Base-by-base conservation (phyloP, 2,888 invertebrate genomes). In the Trimorus sp. region DNA sequence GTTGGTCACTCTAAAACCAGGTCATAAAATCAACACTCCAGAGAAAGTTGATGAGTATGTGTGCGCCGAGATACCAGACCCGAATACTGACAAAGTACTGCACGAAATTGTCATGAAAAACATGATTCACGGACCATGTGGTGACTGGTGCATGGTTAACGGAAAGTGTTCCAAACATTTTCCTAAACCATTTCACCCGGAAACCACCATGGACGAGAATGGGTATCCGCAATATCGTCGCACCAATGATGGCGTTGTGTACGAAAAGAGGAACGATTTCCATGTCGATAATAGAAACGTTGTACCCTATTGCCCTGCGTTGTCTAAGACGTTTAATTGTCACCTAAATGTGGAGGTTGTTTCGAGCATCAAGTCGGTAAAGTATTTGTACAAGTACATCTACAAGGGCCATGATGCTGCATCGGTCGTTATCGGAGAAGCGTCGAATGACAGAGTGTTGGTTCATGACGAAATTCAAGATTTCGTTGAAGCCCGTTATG, bases 401-500 rank as follows among this genome's bases (percentile, higher is more conserved):
- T 26, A 26, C 26, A 26, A 26, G 26, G 26, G 26, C 26, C 26
- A 26, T 26, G 26, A 26, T 26, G 26, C 26, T 26, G 26, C 26
- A 26, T 26, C 26, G 26, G 26, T 26, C 26, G 26, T 26, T 26
- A 26, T 26, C 26, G 26, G 26, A 26, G 26, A 26, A 26, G 26
- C 26, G 26, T 26, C 26, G 26, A 26, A 26, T 26, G 26, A 26
- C 26, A 26, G 26, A 26, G 26, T 26, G 26, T 26, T 26, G 26
- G 26, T 26, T 26, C 26, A 26, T 26, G 26, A 26, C 26, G 26
- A 51, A 51, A 51, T 51, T n/a, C 12, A 51, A 51, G 49, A 51
- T n/a, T 51, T 51, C 15, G 49, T 51, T 51, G 49, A 51, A 51
- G 49, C 49, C 15, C 49, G 14, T 51, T 51, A 51, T 51, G 49